Percentiles rank a stretch among this genome's conserved stretches.
These are phyloP conservation scores for Bombyx mandarina DNA, from an alignment of 1,140 invertebrate genomes.

Conservation along the genomic window DNA sequence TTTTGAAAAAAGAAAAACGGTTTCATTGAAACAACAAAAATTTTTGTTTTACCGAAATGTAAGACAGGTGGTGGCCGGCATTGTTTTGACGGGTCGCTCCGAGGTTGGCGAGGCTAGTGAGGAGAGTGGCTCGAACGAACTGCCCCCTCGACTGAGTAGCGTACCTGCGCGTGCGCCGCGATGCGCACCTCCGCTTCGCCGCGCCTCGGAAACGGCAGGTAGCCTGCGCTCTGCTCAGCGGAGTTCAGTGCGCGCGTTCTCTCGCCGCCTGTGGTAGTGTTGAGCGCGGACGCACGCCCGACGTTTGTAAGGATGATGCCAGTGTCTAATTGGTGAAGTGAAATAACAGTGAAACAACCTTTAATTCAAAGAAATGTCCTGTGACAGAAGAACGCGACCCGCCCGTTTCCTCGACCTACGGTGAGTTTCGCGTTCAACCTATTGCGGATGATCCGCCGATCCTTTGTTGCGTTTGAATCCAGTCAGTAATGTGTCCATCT, in stretches of 20 bases:
- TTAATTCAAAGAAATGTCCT: slow-evolving; percentile 58
- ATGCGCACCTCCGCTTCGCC: slow-evolving; percentile 64
- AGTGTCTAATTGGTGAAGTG: slow-evolving; percentile 48
- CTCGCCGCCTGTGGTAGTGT: slow-evolving; percentile 65
- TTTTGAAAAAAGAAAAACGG: too few relatives aligned
- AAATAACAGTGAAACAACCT: slow-evolving; percentile 38
- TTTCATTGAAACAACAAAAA: too few relatives aligned
- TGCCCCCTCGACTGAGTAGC: slow-evolving; percentile 28
- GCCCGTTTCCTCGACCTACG: slow-evolving; percentile 64
- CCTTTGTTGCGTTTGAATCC: slow-evolving; percentile 64
- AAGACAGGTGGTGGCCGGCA: background rate
- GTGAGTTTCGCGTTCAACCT: slow-evolving; percentile 55
- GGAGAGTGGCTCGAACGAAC: slow-evolving; percentile 20
- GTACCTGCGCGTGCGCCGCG: slow-evolving; percentile 59
- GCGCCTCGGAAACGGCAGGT: slow-evolving; percentile 55
- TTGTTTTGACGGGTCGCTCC: slow-evolving; percentile 25
- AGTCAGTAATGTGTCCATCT: slow-evolving; percentile 43
- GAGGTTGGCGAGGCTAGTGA: slow-evolving; percentile 7
- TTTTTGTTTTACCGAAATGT: too few relatives aligned
- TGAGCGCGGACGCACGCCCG: slow-evolving; percentile 52
- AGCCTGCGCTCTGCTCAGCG: slow-evolving; percentile 37
- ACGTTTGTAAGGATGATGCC: slow-evolving; percentile 47
- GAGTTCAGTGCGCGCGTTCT: slow-evolving; percentile 61
- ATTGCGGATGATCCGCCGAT: slow-evolving; percentile 33
- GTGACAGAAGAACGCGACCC: slow-evolving; percentile 62